phyloP scores from a whole-genome alignment of 2,113 vertebrate species.

The Pteronura brasiliensis region DNA sequence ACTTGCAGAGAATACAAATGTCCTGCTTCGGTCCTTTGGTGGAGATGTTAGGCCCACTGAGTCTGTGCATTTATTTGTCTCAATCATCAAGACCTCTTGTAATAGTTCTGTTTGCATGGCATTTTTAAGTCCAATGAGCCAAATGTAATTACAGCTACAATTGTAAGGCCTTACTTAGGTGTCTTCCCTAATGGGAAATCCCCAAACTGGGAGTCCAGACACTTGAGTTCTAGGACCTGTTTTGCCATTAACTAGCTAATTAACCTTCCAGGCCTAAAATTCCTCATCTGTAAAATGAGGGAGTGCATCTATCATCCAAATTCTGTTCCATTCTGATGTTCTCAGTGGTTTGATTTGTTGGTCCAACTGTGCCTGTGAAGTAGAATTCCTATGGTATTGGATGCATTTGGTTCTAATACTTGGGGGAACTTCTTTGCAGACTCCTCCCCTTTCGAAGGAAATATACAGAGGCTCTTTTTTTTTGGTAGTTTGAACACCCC shows the following conservation, averaged over 20 bases:
- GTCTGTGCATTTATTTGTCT: slow-evolving; percentile 22
- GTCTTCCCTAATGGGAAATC: neutral
- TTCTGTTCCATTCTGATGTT: neutral
- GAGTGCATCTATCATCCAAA: neutral
- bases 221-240: neutral
- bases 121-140: slow-evolving; percentile 27
- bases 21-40: neutral
- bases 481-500: neutral
- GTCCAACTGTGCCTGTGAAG: neutral
- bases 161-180: neutral
- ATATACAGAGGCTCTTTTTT: neutral
- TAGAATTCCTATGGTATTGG: neutral
- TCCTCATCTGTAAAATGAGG: neutral
- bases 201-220: neutral
- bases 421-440: neutral
- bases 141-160: neutral
- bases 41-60: neutral
- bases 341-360: neutral
- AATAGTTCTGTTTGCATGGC: neutral
- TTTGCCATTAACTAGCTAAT: slow-evolving; percentile 7
- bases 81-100: neutral
- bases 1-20: neutral
- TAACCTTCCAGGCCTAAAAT: neutral
- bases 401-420: neutral
- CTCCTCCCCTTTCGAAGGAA: neutral